phyloP scores from a whole-genome alignment of 2,888 invertebrate species.

The Spilosoma lubricipeda region DNA sequence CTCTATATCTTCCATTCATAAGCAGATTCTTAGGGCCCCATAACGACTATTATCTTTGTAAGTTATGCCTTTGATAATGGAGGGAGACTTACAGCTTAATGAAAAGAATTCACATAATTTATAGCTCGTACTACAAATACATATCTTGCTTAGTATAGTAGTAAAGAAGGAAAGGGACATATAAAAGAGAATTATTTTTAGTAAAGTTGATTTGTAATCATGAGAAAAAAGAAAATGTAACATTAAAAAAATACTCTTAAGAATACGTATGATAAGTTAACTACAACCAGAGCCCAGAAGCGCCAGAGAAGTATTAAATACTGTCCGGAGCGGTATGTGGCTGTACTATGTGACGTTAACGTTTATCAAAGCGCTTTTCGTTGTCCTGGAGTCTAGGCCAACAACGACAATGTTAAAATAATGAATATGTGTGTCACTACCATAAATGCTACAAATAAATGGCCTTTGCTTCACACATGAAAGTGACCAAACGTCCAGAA shows the following conservation, averaged over 20 bases:
- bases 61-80: slow-evolving; percentile 54
- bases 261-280: slow-evolving; percentile 53
- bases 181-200: slow-evolving; percentile 43
- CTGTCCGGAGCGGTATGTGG: slow-evolving; percentile 48
- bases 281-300: slow-evolving; percentile 42
- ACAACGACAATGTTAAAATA: slow-evolving; percentile 71
- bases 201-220: slow-evolving; percentile 37
- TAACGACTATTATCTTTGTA: slow-evolving; percentile 59
- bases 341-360: slow-evolving; percentile 55
- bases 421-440: slow-evolving; percentile 65
- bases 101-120: neutral
- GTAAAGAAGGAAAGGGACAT: neutral
- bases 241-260: slow-evolving; percentile 39
- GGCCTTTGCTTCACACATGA: slow-evolving; percentile 57
- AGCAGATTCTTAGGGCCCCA: slow-evolving; percentile 51
- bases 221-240: slow-evolving; percentile 50
- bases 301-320: slow-evolving; percentile 57
- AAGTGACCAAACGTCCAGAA: slow-evolving; percentile 48
- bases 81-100: slow-evolving; percentile 18
- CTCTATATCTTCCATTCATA: slow-evolving; percentile 53
- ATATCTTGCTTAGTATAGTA: neutral
- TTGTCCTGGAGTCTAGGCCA: slow-evolving; percentile 48
- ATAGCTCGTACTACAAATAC: neutral
- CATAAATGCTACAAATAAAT: slow-evolving; percentile 65
- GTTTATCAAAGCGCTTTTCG: slow-evolving; percentile 53